Percentiles rank a stretch among this genome's conserved stretches.
Conservation (phyloP, 2,113 vertebrate genomes). For the Smithornis capensis region DNA sequence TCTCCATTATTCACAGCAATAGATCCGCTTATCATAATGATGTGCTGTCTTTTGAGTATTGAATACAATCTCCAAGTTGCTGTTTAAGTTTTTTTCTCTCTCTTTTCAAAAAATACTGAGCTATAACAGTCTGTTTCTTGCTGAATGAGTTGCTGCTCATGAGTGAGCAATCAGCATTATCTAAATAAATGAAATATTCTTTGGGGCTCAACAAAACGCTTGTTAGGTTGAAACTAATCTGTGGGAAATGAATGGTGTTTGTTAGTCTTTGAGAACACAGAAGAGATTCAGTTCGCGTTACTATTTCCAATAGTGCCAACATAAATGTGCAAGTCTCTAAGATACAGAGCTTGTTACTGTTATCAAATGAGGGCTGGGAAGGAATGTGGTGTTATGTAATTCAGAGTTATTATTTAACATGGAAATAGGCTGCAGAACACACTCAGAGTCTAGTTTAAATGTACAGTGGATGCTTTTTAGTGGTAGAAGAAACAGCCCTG, state of each 20-base stretch:
- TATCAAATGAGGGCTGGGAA: slow-evolving; percentile 67
- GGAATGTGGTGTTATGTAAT: slow-evolving; percentile 22
- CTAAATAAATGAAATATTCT: slow-evolving; percentile 79
- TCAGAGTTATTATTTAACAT: slow-evolving; percentile 25
- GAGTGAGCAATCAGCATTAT: slow-evolving; percentile 73
- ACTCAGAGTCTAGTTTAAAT: slow-evolving; percentile 16
- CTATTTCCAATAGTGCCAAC: slow-evolving; percentile 67
- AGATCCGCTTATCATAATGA: neutral
- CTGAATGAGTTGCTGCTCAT: slow-evolving; percentile 58
- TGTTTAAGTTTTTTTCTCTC: slow-evolving; percentile 4
- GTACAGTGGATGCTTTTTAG: neutral
- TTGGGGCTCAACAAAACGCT: slow-evolving; percentile 70
- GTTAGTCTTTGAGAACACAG: slow-evolving; percentile 72
- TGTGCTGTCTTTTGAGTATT: slow-evolving; percentile 31
- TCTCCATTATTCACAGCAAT: slow-evolving; percentile 58
- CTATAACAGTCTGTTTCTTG: slow-evolving; percentile 58
- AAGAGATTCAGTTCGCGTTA: slow-evolving; percentile 68
- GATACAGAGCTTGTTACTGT: slow-evolving; percentile 69
- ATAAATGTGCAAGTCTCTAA: slow-evolving; percentile 69
- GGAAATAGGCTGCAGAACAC: slow-evolving; percentile 17
- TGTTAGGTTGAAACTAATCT: slow-evolving; percentile 75
- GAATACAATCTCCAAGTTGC: slow-evolving; percentile 31
- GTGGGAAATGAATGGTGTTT: slow-evolving; percentile 76
- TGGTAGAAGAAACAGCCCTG: neutral
- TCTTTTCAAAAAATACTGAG: slow-evolving; percentile 16